Base-by-base conservation (phyloP, 2,888 invertebrate species). In the Lissonota sp. region DNA sequence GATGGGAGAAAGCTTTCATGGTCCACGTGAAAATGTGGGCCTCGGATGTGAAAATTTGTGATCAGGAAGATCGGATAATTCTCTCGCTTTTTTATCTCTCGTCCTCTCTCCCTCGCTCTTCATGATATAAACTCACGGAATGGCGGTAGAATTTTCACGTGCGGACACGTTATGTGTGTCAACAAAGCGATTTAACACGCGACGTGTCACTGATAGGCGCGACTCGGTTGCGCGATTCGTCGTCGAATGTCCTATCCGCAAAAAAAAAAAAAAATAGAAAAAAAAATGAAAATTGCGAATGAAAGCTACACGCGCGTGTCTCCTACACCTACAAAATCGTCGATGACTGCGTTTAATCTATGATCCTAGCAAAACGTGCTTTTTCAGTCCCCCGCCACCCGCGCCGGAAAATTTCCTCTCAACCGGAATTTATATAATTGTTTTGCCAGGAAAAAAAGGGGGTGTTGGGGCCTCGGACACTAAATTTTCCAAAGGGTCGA, bases 351-450 rank as follows among this genome's bases (percentile, higher is more conserved):
- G 84, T 92, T 91, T 92, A 90, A 91, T 91, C 90, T 91, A 91
- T 88, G 87, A 87, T 88, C 81, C 84, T 3, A 2, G 26, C 82
- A 85, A 84, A 86, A 83, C 87, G 87, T 85, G 88, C 82, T 90
- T 90, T 91, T 91, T 90, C 42, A 10, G n/a, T 63, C 39, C 44
- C 37, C 89, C 80, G 3, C 26, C 80, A 26, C 26, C 26, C 26
- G 1, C 26, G 3, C 1, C 26, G 26, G 87, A 89, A 91, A 91
- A 92, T 91, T 90, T 88, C 86, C 84, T 74, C 82, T 67, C 26
- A 26, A 26, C 26, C 84, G 87, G 88, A 91, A 90, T 91, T 91
- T 92, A 92, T 92, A 91, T 92, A 92, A 92, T 92, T 92, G 92
- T 92, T 92, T 92, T 91, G 89, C 90, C 88, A 87, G 67, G 89